Evolutionary conservation across 64 coral and sea anemone species (phyloP), one percentile per base, ranked within the genome.

Genomic region (Orbicella faveolata): DNA sequence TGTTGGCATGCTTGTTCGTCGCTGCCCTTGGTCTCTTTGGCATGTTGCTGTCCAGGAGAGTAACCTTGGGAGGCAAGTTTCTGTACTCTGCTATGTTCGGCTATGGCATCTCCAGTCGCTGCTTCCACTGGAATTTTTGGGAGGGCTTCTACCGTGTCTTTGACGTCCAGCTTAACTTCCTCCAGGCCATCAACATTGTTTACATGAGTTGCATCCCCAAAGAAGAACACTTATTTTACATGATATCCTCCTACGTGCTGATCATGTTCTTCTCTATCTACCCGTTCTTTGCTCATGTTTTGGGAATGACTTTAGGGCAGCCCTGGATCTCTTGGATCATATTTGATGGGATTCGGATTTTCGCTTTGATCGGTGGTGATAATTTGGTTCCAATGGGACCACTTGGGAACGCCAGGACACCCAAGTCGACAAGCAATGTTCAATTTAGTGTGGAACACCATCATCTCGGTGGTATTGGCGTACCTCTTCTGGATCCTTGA

Each of bases 401-500:
- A 23, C 77, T 79, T 79, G 48, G 77, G 77, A 55, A 79, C 77
- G n/a, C 77, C 39, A 55, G 44, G 10, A 54, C 77, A 79, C 51
- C 77, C 77, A 4, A 55, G 52, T 0, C 77, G 77, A 52, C 39
- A 79, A 55, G 77, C 77, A 79, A 79, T 79, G 77, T 79, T 79
- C 19, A 79, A 79, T 79, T 44, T 79, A 6, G 77, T 79, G 19
- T 79, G 77, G 77, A 79, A 79, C 39, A 79, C n/a, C 52, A 79
- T 79, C 77, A 54, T 79, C 77, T 79, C 41, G 2, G 77, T 79
- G 0, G 19, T 55, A 23, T 53, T 54, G 52, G 77, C 77, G 41
- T 79, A 79, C 77, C 39, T 79, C 41, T 79, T 79, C 52, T 79
- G 77, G 77, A 55, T 79, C 77, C 77, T 79, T 55, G 77, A 79